phyloP scores from a whole-genome alignment of 2,888 invertebrate genomes.

The Polydrusus cervinus region DNA sequence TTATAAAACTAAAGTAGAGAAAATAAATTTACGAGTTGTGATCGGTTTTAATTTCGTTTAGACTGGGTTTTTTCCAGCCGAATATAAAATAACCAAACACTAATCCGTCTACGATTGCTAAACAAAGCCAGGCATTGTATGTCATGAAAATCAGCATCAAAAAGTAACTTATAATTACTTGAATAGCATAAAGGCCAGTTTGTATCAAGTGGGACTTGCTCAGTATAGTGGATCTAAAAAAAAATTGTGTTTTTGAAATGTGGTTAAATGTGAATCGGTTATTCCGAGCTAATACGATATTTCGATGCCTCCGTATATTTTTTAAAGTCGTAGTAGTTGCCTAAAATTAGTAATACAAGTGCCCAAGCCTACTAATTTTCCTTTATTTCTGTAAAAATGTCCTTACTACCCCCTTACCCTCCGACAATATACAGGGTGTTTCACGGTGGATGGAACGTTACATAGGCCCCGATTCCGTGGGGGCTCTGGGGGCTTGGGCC shows the following conservation, averaged over 20 bases:
- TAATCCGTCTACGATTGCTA: constrained; percentile 91
- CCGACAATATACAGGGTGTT: no score
- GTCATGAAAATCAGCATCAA: constrained; percentile 98
- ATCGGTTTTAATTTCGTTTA: neutral
- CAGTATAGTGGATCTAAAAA: constrained; percentile 87
- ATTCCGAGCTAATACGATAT: no score
- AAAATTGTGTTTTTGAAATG: constrained; percentile 4
- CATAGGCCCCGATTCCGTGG: no score
- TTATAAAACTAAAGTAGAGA: neutral
- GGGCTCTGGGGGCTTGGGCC: no score
- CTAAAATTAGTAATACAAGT: no score
- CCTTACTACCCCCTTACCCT: no score
- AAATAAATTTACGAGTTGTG: neutral
- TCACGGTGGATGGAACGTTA: no score
- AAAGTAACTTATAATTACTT: constrained; percentile 92
- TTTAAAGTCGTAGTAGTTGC: no score
- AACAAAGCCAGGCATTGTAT: constrained; percentile 95
- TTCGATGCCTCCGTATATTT: no score
- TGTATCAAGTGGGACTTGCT: constrained; percentile 89
- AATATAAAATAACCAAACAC: constrained; percentile 95
- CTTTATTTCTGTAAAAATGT: no score
- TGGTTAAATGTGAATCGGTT: no score
- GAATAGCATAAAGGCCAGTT: constrained; percentile 90
- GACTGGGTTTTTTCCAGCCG: constrained; percentile 80
- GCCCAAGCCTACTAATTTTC: no score